phyloP scores from a whole-genome alignment of 1,140 invertebrate species.

The Calosoma granatense region DNA sequence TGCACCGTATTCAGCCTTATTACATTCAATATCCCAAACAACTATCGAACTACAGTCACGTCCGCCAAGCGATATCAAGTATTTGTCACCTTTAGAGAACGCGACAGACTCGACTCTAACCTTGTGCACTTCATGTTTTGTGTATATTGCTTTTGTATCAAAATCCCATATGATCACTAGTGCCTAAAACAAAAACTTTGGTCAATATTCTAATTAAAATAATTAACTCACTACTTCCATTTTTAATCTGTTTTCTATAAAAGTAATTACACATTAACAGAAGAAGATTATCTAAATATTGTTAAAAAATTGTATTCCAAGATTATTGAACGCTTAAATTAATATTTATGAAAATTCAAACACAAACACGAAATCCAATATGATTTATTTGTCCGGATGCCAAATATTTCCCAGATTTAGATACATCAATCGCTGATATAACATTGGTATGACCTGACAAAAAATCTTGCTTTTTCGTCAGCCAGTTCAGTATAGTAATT shows the following conservation, averaged over 20 bases:
- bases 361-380: conserved; percentile 71
- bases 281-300: too few relatives aligned
- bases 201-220: background rate
- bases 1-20: conserved; percentile 53
- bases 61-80: conserved; percentile 76
- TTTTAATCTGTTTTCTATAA: too few relatives aligned
- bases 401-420: conserved; percentile 60
- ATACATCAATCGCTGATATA: conserved; percentile 71
- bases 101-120: conserved; percentile 69
- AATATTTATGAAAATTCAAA: background rate
- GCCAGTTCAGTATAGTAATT: conserved; percentile 66
- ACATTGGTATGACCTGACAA: conserved; percentile 74
- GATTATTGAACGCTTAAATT: background rate
- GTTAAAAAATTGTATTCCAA: too few relatives aligned
- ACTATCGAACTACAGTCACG: conserved; percentile 76
- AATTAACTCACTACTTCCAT: background rate
- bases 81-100: conserved; percentile 71
- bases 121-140: conserved; percentile 73
- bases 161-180: conserved; percentile 83
- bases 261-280: too few relatives aligned
- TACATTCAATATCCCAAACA: conserved; percentile 56
- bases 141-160: conserved; percentile 45
- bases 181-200: conserved; percentile 41
- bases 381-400: conserved; percentile 84
- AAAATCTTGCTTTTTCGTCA: conserved; percentile 61